Base-by-base conservation (phyloP, 2,888 invertebrate genomes). In the Galerucella nymphaeae region DNA sequence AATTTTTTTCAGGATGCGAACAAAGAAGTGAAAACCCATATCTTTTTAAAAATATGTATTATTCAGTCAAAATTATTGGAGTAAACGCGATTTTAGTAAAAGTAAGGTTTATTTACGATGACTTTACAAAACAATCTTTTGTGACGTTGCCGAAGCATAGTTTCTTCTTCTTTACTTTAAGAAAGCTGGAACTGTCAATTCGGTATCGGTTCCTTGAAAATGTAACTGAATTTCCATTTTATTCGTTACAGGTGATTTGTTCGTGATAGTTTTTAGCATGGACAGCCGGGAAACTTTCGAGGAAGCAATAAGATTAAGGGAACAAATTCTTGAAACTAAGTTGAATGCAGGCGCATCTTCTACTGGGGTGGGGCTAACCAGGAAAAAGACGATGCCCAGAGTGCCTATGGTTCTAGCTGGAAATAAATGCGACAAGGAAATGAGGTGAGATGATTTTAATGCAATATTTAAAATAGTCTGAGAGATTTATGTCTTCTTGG, bases 401-500 rank as follows among this genome's bases (percentile, higher is more conserved):
- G 93, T 95, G 62, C 95, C 95, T 55, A 95, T 96, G 93, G 93
- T 96, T 66, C 90, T 96, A 74, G 95, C 94, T 2, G 96, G 95
- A 67, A 96, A 96, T 85, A 96, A 96, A 88, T 93, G 93, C 85
- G 96, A 96, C 87, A 91, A 90, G 82, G 95, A 95, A 63, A 89
- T 92, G 82, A 93, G 91, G 94, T 94, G 84, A 86, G 57, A 18
- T n/a, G n/a, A n/a, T n/a, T n/a, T n/a, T n/a, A n/a, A n/a, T n/a
- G n/a, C n/a, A n/a, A n/a, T n/a, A n/a, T n/a, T n/a, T n/a, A n/a
- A n/a, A n/a, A n/a, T n/a, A n/a, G n/a, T n/a, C n/a, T n/a, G n/a
- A n/a, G n/a, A n/a, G n/a, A n/a, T n/a, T n/a, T n/a, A n/a, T n/a
- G n/a, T n/a, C n/a, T n/a, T n/a, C n/a, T n/a, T n/a, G n/a, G n/a